Conservation (phyloP, 2,797 vertebrate genomes). For the Sitta carolinensis region DNA sequence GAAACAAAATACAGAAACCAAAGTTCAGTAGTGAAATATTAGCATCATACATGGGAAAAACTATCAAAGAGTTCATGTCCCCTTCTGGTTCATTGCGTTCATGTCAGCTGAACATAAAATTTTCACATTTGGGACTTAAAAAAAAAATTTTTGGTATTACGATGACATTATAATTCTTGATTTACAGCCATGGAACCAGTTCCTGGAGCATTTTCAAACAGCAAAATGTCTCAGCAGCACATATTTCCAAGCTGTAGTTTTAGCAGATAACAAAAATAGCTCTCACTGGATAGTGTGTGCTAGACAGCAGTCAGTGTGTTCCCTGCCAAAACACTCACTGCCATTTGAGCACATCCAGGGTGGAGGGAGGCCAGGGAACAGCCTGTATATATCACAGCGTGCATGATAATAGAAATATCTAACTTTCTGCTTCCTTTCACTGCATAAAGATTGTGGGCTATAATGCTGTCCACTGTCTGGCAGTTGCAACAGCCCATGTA, state of each 20-base stretch:
- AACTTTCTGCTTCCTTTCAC: neutral
- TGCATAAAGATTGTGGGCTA: neutral
- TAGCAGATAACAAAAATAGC: neutral
- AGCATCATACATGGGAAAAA: too few relatives aligned
- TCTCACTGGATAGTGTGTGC: neutral
- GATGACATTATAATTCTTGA: constrained; percentile 1
- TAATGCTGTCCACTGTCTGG: neutral
- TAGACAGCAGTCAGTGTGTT: neutral
- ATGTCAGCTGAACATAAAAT: too few relatives aligned
- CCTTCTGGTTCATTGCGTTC: too few relatives aligned
- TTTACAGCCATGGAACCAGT: constrained; percentile 1
- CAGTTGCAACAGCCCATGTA: neutral
- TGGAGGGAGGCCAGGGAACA: neutral
- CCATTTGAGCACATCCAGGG: neutral
- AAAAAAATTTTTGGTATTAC: neutral
- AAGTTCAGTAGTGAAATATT: too few relatives aligned
- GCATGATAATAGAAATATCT: neutral
- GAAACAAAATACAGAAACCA: too few relatives aligned
- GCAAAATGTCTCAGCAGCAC: neutral
- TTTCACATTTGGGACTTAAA: neutral
- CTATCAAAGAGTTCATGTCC: too few relatives aligned
- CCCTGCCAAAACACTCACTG: neutral
- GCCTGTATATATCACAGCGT: neutral
- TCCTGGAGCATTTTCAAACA: constrained; percentile 27
- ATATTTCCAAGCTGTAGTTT: constrained; percentile 2